Evolutionary conservation across 1,140 invertebrate genomes (phyloP).

Genomic region (Trachelipus rathkii): DNA sequence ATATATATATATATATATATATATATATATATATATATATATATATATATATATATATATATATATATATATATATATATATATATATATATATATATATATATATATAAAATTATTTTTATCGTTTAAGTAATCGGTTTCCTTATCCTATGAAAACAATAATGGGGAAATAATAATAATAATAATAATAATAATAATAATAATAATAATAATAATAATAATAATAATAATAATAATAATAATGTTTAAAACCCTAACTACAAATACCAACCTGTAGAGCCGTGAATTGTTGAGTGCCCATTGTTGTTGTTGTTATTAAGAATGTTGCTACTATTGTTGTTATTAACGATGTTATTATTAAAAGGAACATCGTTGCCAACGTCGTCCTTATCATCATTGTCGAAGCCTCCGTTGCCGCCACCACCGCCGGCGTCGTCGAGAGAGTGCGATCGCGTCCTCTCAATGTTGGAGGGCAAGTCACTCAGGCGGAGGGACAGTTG

Average conservation of each 20-base stretch:
- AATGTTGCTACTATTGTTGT: background rate
- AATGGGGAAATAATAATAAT: too few species aligned
- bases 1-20: too few species aligned
- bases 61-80: too few species aligned
- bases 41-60: too few species aligned
- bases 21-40: too few species aligned
- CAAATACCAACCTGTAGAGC: background rate
- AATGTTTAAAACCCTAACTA: background rate
- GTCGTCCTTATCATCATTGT: background rate
- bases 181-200: background rate
- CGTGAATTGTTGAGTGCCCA: too few species aligned
- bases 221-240: background rate
- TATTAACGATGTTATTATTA: constrained; percentile 18
- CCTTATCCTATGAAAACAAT: too few species aligned
- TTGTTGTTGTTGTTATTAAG: background rate
- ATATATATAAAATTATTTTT: too few species aligned
- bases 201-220: background rate
- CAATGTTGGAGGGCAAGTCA: constrained; percentile 79
- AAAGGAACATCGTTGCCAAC: background rate
- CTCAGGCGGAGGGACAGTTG: constrained; percentile 87
- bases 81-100: too few species aligned
- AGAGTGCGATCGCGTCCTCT: constrained; percentile 1
- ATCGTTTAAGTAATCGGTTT: too few species aligned
- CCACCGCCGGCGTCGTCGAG: constrained; percentile 44
- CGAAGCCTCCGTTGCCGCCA: constrained; percentile 5